A percentile compares a stretch with the other conserved stretches of the same genome.
Conservation (phyloP, 2,888 invertebrate genomes). For the Trisateles emortualis region DNA sequence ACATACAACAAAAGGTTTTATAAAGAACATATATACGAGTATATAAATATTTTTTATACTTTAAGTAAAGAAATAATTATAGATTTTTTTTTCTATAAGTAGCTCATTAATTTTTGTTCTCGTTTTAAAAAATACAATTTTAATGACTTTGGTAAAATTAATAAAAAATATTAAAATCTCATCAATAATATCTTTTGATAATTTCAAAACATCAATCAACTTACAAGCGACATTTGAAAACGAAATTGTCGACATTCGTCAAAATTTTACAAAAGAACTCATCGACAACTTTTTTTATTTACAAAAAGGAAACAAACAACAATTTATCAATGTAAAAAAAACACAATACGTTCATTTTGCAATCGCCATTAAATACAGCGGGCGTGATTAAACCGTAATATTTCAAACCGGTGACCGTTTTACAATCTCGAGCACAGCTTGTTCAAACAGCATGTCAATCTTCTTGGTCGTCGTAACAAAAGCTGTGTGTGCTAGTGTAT, state of each 20-base stretch:
- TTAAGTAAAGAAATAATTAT: too few relatives aligned
- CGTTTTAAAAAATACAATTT: not conserved
- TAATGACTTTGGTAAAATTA: not conserved
- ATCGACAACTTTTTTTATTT: slow-evolving; percentile 14
- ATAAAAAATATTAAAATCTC: not conserved
- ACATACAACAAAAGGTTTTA: slow-evolving; percentile 16
- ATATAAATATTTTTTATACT: too few relatives aligned
- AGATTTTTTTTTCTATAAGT: too few relatives aligned
- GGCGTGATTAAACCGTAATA: not conserved
- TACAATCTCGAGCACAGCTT: slow-evolving; percentile 53
- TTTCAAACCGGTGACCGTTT: slow-evolving; percentile 42
- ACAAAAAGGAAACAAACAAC: slow-evolving; percentile 22
- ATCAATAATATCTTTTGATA: not conserved
- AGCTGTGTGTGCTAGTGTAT: slow-evolving; percentile 85
- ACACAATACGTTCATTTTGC: slow-evolving; percentile 12
- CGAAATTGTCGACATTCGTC: slow-evolving; percentile 10
- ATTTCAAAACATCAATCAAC: slow-evolving; percentile 9
- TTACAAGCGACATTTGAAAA: slow-evolving; percentile 8
- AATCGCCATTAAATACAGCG: slow-evolving; percentile 14
- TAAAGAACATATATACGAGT: slow-evolving; percentile 14
- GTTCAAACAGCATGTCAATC: slow-evolving; percentile 72
- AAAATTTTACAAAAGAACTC: slow-evolving; percentile 38
- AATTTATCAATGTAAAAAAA: slow-evolving; percentile 37
- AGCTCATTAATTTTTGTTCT: too few relatives aligned
- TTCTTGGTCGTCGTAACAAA: slow-evolving; percentile 72